A percentile compares a stretch with the other conserved stretches of the same genome.
Conservation (phyloP, 1,140 invertebrate genomes). For the Hesperophylax magnus region DNA sequence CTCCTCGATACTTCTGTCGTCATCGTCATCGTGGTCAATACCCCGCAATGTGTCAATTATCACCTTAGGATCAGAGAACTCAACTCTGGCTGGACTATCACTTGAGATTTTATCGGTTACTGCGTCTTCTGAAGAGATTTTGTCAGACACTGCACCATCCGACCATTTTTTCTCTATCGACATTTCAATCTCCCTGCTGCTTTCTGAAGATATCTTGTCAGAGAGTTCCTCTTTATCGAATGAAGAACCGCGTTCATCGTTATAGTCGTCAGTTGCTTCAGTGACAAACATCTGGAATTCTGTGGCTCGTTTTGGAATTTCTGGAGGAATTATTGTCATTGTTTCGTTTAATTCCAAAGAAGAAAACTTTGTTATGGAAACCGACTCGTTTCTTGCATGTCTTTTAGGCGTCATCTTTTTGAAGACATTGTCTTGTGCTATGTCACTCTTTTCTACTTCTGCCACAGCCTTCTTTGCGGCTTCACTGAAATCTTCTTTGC, state of each 20-base stretch:
- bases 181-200: conserved; percentile 69
- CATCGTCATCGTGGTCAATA: conserved; percentile 45
- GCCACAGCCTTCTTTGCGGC: conserved; percentile 42
- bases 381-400: conserved; percentile 68
- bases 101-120: conserved; percentile 70
- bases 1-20: conserved; percentile 22
- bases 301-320: conserved; percentile 52
- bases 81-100: conserved; percentile 49
- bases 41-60: conserved; percentile 47
- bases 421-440: conserved; percentile 61
- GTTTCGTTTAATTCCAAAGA: conserved; percentile 62
- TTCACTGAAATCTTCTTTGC: conserved; percentile 62
- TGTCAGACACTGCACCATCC: conserved; percentile 68
- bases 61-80: conserved; percentile 46
- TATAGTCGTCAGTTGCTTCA: conserved; percentile 66
- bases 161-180: conserved; percentile 68
- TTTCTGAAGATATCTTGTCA: conserved; percentile 71
- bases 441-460: conserved; percentile 63
- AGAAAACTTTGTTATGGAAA: conserved; percentile 66
- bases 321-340: conserved; percentile 60
- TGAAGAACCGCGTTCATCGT: conserved; percentile 61
- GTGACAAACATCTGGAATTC: conserved; percentile 70
- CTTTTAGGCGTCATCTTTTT: conserved; percentile 68
- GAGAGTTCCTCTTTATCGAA: conserved; percentile 68
- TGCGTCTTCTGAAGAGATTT: conserved; percentile 69